Conservation (phyloP, 2,797 vertebrate genomes). For the Anas capensis region DNA sequence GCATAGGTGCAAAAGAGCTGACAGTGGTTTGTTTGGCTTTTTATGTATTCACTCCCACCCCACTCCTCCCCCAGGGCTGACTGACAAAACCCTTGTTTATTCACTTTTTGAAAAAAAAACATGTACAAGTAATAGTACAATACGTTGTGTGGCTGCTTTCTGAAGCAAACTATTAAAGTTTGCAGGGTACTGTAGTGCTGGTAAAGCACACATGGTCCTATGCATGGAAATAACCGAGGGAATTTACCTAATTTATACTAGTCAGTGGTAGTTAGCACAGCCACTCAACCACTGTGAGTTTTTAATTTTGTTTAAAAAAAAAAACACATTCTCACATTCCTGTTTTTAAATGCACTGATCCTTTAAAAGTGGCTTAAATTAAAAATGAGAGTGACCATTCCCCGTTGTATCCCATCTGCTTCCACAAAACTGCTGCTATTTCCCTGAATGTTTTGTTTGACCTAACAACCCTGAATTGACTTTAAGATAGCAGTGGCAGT, state of each 20-base stretch:
- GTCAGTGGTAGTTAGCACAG: background rate
- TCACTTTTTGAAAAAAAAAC: background rate
- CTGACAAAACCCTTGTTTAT: background rate
- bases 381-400: background rate
- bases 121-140: background rate
- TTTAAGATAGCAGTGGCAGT: fast-evolving
- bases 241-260: background rate
- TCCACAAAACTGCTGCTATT: background rate
- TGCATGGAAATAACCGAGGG: background rate
- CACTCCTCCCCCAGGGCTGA: background rate
- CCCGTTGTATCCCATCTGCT: background rate
- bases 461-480: background rate
- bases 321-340: background rate
- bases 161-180: background rate
- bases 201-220: background rate
- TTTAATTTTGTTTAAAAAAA: background rate
- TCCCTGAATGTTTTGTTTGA: background rate
- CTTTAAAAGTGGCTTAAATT: background rate
- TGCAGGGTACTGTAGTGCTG: background rate
- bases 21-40: background rate
- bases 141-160: background rate
- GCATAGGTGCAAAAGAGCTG: background rate
- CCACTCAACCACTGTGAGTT: background rate
- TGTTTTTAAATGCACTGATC: background rate
- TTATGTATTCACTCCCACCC: background rate